A percentile compares a stretch with the other conserved stretches of the same genome.
Conservation (phyloP, 2,113 vertebrate species). For the Callospermophilus lateralis region DNA sequence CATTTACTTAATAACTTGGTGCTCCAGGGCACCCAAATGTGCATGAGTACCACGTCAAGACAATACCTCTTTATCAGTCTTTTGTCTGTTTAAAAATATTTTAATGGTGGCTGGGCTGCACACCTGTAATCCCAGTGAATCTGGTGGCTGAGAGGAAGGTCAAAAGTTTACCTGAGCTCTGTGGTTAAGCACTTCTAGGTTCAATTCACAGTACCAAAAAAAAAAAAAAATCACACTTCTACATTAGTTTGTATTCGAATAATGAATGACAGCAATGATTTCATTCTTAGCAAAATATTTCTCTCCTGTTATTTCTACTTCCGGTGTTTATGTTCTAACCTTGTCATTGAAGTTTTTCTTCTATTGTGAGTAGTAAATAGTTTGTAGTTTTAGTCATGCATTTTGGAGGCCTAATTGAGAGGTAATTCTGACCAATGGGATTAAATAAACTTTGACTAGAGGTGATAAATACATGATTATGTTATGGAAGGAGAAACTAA, state of each 20-base stretch:
- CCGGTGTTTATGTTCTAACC: slow-evolving; percentile 13
- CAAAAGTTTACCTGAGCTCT: too few species aligned
- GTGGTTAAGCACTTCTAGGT: too few species aligned
- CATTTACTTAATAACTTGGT: neutral
- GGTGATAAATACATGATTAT: neutral
- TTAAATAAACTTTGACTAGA: slow-evolving; percentile 2
- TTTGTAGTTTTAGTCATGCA: slow-evolving; percentile 27
- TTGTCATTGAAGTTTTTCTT: slow-evolving; percentile 6
- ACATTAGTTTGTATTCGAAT: neutral
- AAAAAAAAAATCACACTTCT: neutral
- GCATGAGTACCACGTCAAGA: neutral
- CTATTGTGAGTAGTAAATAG: neutral
- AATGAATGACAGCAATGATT: neutral
- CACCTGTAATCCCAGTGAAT: too few species aligned
- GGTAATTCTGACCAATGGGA: neutral
- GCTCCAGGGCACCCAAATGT: neutral
- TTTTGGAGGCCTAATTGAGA: neutral
- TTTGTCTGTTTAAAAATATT: neutral
- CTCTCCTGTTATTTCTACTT: neutral
- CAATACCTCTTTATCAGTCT: neutral
- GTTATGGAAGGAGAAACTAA: slow-evolving; percentile 33
- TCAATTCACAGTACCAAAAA: too few species aligned
- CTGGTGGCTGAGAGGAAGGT: too few species aligned
- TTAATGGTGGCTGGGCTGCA: too few species aligned
- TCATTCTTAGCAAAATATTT: slow-evolving; percentile 39